Base-by-base conservation (phyloP, 2,113 vertebrate species). In the Chroicocephalus ridibundus region DNA sequence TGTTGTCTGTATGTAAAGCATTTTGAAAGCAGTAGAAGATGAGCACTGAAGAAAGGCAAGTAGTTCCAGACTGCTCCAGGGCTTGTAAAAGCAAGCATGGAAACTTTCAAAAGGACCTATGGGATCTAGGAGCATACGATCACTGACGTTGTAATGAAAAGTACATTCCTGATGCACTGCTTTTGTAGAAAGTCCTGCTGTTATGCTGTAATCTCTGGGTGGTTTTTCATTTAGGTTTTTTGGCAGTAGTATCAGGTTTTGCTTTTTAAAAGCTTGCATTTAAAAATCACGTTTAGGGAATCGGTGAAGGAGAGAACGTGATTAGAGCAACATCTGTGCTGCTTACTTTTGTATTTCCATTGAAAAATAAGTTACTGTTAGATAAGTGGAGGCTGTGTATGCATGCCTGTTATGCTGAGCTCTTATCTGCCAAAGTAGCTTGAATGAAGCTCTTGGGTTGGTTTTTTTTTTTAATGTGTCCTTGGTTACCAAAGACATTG, bases 351-450 rank as follows among this genome's bases (percentile, higher is more conserved):
- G 38, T 54, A 42, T 86, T 90, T 77, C 82, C 58, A 81, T 92
- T 82, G 93, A 34, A 54, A 82, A 92, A 61, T 83, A 91, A 93
- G 55, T 66, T 3, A 0, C 58, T 70, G 74, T 42, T 75, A 75
- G 88, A 34, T 93, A 65, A 95, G 70, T 2, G 1, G 88, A 76
- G 82, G 38, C 82, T 62, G 27, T 4, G 1, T 31, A n/a, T 77
- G 79, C 40, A 10, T 72, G 72, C 32, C 44, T 65, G 58, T 58
- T 54, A 38, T 46, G 66, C 82, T 77, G 84, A 96, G 94, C 64
- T 95, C 57, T 95, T 94, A 88, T 55, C 90, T 96, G 74, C 66
- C 49, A 36, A 13, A 85, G 62, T 49, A 82, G 86, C 89, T 86
- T 74, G 49, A 95, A 31, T 89, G 93, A 95, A 91, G 84, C 70